These are phyloP conservation scores for Archilochus colubris DNA, from an alignment of 2,113 vertebrate genomes.

Conservation along the genomic window DNA sequence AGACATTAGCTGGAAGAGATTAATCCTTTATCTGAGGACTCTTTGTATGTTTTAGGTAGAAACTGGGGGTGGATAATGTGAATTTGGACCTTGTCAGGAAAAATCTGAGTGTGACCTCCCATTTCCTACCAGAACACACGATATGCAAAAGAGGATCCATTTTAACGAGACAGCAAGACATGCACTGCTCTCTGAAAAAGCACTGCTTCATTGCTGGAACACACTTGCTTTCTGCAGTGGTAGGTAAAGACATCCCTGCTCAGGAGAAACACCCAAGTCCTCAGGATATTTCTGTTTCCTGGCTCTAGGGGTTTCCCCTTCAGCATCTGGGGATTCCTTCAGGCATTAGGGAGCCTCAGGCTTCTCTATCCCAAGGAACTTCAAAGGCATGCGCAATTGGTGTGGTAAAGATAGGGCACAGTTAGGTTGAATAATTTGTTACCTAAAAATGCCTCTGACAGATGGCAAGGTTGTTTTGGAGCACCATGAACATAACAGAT, in stretches of 20 bases:
- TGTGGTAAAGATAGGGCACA: background rate
- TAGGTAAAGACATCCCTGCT: background rate
- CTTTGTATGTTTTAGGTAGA: constrained; percentile 16
- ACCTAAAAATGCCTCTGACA: constrained; percentile 59
- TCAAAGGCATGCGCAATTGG: background rate
- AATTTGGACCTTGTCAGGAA: constrained; percentile 46
- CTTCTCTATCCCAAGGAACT: background rate
- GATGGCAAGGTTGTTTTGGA: constrained; percentile 41
- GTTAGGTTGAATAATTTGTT: constrained; percentile 49
- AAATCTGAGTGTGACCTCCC: constrained; percentile 44
- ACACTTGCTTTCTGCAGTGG: background rate
- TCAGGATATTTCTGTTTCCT: background rate
- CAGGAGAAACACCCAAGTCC: background rate
- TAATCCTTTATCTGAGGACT: constrained; percentile 14
- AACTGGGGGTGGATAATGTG: constrained; percentile 18
- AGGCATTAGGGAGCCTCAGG: background rate
- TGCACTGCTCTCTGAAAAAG: background rate
- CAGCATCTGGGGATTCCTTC: background rate
- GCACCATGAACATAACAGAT: constrained; percentile 53
- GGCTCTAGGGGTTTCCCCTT: background rate
- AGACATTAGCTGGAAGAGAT: background rate
- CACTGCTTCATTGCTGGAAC: background rate
- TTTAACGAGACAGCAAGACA: constrained; percentile 34
- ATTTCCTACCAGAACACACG: constrained; percentile 51
- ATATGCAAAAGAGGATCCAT: constrained; percentile 45